phyloP scores from a whole-genome alignment of 2,797 vertebrate genomes.

The Lophura swinhoii region DNA sequence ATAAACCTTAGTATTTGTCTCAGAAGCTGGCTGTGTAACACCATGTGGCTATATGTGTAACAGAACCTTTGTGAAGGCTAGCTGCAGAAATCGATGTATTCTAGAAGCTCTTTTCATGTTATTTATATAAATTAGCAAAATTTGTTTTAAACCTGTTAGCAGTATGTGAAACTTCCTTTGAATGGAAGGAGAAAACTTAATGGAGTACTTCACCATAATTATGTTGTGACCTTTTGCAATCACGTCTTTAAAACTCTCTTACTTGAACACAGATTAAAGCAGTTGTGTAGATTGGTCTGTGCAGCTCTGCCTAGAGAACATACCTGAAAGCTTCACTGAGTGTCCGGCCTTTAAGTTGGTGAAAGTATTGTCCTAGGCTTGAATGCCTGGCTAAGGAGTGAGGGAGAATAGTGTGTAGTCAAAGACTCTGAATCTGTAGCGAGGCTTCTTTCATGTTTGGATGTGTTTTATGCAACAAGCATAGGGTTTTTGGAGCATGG shows the following conservation, averaged over 20 bases:
- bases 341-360: not conserved
- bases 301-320: not conserved
- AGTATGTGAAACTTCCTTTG: not conserved
- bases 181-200: not conserved
- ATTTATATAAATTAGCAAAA: not conserved
- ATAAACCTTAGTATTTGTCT: not conserved
- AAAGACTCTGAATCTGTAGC: not conserved
- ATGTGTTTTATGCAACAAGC: accelerated
- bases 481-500: not conserved
- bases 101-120: not conserved
- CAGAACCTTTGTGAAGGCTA: not conserved
- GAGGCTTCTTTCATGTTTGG: not conserved
- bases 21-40: not conserved
- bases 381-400: not conserved
- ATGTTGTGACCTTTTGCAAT: not conserved
- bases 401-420: not conserved
- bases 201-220: not conserved
- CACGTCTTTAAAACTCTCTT: not conserved
- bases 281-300: not conserved
- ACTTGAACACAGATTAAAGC: not conserved
- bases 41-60: not conserved
- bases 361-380: not conserved
- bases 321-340: not conserved
- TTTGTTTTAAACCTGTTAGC: not conserved
- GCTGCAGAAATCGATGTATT: not conserved